Base-by-base conservation (phyloP, 2,797 vertebrate genomes). In the Intellagama lesueurii region DNA sequence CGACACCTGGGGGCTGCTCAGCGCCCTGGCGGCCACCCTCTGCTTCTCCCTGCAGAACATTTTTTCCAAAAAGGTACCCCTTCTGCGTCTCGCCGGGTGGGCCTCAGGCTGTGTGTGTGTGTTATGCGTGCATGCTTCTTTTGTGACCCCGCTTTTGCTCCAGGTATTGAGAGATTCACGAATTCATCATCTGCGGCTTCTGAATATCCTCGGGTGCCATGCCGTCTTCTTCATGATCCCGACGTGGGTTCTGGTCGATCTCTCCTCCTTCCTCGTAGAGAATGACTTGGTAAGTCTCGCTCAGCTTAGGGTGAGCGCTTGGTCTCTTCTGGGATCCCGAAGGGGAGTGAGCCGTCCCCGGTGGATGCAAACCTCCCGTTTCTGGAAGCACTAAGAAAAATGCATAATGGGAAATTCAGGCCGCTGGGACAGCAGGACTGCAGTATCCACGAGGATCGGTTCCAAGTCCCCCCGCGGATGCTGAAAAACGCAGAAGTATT, bases 11-110 rank as follows among this genome's bases (percentile, higher is more conserved):
- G 99, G 99, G 17, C 97, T 99, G 30, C 96, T 99, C 96, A 99
- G 99, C 2, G 99, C 99, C 0, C 97, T 99, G 32, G 99, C 99
- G 5, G 98, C 99, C 78, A 99, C 99, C 0, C 98, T 99, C 64
- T 99, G 99, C 96, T 99, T 99, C 96, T 99, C 99, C 0, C 97
- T 99, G 85, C 99, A 99, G 96, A 99, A 99, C 94, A 99, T 99
- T 94, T 99, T 99, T 97, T 99, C 99, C 3, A 99, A 99, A 96
- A 99, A 99, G 98, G 99, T 99, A 96, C 7, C 24, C 73, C 26
- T 47, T 76, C 40, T 44, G 47, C 66, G 9, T 68, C 68, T 47
- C 19, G 40, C 40, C 40, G 40, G 40, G 40, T 40, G 40, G 40
- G 40, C 40, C 40, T 40, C 40, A 3, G 40, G 40, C 40, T 40